These are phyloP conservation scores for Nansenia antarctica DNA, from an alignment of 2,113 vertebrate genomes.

Conservation along the genomic window DNA sequence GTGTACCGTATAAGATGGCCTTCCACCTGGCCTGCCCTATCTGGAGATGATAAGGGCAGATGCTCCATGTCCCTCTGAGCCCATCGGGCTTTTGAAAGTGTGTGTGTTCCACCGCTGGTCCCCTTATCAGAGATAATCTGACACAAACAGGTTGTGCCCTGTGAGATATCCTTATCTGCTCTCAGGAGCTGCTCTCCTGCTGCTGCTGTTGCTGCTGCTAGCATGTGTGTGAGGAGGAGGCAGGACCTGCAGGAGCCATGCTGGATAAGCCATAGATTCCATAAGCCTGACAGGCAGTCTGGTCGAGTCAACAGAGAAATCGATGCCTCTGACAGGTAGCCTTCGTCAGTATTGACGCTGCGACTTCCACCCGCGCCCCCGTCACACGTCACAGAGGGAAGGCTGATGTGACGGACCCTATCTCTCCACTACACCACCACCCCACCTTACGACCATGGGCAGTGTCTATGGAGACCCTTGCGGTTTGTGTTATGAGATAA, in stretches of 20 bases:
- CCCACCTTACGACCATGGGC: background rate
- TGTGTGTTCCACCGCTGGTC: too few species aligned
- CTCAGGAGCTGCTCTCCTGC: background rate
- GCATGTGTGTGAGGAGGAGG: too few species aligned
- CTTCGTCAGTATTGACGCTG: constrained; percentile 55
- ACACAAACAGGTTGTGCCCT: too few species aligned
- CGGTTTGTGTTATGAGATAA: background rate
- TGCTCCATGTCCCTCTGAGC: too few species aligned
- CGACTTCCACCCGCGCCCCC: background rate
- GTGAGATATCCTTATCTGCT: too few species aligned
- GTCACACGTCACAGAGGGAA: background rate
- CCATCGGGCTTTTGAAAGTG: too few species aligned
- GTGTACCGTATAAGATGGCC: too few species aligned
- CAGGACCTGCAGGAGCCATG: background rate
- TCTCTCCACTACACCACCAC: background rate
- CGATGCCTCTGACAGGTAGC: constrained; percentile 59
- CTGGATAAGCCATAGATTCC: constrained; percentile 69
- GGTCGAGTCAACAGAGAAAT: constrained; percentile 67
- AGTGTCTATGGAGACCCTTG: background rate
- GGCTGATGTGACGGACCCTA: background rate
- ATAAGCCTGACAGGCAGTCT: constrained; percentile 70
- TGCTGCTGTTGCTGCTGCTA: too few species aligned
- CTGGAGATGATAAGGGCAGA: too few species aligned
- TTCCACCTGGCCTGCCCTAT: too few species aligned
- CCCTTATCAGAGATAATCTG: too few species aligned